Evolutionary conservation across 2,797 vertebrate species (phyloP).

Genomic region (Aplochiton taeniatus): DNA sequence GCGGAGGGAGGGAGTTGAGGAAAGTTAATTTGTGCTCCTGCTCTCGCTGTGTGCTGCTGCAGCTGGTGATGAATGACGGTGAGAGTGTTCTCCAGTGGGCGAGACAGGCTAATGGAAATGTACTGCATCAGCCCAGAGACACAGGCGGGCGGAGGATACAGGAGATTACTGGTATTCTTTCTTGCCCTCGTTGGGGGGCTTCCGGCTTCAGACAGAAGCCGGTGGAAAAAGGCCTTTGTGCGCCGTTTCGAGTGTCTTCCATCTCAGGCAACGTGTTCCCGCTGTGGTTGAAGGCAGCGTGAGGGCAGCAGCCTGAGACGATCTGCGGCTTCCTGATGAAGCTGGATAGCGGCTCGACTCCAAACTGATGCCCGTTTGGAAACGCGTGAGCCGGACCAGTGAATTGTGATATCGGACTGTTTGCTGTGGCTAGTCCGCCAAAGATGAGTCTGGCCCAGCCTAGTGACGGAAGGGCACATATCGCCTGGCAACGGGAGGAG

Average conservation of each 20-base stretch:
- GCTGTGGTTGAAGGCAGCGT: no score
- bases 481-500: constrained; percentile 25
- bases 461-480: constrained; percentile 30
- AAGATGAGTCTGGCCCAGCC: constrained; percentile 42
- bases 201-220: constrained; percentile 45
- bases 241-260: no score
- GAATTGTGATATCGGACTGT: constrained; percentile 41
- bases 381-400: constrained; percentile 8
- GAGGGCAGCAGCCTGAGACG: no score
- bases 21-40: constrained; percentile 65
- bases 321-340: no score
- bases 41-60: constrained; percentile 63
- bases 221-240: constrained; percentile 12
- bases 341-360: no score
- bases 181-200: constrained; percentile 54
- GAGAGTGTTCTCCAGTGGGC: constrained; percentile 64
- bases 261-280: no score
- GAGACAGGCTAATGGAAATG: constrained; percentile 71
- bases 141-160: constrained; percentile 49
- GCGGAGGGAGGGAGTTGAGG: constrained; percentile 31
- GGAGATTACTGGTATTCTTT: constrained; percentile 58
- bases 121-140: constrained; percentile 59
- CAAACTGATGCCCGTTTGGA: neutral
- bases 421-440: constrained; percentile 3
- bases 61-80: constrained; percentile 74